Evolutionary conservation across 2,888 invertebrate species (phyloP).

Genomic region (Acanthosepion lycidas): DNA sequence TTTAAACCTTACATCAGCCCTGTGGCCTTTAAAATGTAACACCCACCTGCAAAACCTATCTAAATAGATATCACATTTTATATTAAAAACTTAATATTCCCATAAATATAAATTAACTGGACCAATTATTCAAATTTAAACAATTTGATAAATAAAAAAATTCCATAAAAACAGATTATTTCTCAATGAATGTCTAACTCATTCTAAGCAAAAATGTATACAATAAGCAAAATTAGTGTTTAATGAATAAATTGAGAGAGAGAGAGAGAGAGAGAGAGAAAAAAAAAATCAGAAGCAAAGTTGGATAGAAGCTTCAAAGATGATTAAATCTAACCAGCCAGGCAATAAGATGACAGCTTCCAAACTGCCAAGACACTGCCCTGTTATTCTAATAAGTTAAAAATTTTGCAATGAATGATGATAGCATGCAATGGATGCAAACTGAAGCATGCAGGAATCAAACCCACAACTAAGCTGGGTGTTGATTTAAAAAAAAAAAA

Average conservation of each 20-base stretch:
- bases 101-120: too few relatives aligned
- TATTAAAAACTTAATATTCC: too few relatives aligned
- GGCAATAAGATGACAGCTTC: too few relatives aligned
- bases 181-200: too few relatives aligned
- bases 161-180: too few relatives aligned
- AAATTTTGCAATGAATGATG: not conserved
- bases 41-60: not conserved
- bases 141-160: too few relatives aligned
- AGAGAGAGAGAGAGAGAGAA: not conserved
- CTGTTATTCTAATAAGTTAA: not conserved
- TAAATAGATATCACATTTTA: not conserved
- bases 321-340: too few relatives aligned
- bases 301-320: not conserved
- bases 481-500: not conserved
- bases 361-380: not conserved
- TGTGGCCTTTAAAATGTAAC: not conserved
- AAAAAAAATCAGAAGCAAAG: not conserved
- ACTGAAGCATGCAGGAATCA: not conserved
- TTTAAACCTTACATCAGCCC: not conserved
- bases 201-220: too few relatives aligned
- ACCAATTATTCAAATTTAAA: too few relatives aligned
- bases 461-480: too few relatives aligned
- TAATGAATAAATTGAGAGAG: not conserved
- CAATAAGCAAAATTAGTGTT: too few relatives aligned
- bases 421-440: conserved; percentile 20